These are phyloP conservation scores for Sorex maritimensis DNA, from an alignment of 2,797 vertebrate species.

Conservation along the genomic window DNA sequence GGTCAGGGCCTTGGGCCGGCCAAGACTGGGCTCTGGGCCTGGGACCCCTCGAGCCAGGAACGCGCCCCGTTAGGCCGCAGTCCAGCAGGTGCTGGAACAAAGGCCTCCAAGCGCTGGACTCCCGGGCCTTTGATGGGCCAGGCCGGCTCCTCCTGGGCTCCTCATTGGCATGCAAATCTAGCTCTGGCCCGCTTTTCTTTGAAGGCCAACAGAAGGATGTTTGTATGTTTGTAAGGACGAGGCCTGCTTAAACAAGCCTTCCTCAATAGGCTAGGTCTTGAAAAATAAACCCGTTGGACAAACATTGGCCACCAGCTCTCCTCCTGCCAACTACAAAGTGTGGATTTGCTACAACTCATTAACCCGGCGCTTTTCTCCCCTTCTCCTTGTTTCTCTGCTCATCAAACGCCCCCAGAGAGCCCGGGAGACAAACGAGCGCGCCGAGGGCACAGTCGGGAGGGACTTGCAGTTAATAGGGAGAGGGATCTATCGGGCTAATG, in stretches of 20 bases:
- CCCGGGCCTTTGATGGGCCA: constrained; percentile 82
- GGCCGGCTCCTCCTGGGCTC: constrained; percentile 75
- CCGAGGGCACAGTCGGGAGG: constrained; percentile 79
- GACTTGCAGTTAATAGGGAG: constrained; percentile 86
- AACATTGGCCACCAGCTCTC: constrained; percentile 85
- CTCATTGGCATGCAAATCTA: constrained; percentile 88
- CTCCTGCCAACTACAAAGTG: constrained; percentile 88
- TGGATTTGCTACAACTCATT: constrained; percentile 90
- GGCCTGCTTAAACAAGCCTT: constrained; percentile 83
- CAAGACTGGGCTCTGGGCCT: background rate
- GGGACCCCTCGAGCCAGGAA: background rate
- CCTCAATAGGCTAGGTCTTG: constrained; percentile 79
- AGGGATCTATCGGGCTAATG: constrained; percentile 87
- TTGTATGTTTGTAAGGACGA: constrained; percentile 81
- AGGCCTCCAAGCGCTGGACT: constrained; percentile 48
- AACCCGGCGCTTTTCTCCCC: constrained; percentile 87
- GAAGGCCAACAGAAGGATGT: constrained; percentile 85
- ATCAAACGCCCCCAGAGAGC: constrained; percentile 84
- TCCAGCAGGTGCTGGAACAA: constrained; percentile 90
- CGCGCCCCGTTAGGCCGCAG: background rate
- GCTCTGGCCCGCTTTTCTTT: constrained; percentile 81
- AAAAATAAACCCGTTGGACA: constrained; percentile 86
- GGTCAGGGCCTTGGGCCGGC: background rate
- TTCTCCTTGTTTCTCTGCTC: constrained; percentile 81
- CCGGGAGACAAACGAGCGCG: constrained; percentile 83